These are phyloP conservation scores for Ptilonorhynchus violaceus DNA, from an alignment of 2,113 vertebrate species.

Conservation along the genomic window DNA sequence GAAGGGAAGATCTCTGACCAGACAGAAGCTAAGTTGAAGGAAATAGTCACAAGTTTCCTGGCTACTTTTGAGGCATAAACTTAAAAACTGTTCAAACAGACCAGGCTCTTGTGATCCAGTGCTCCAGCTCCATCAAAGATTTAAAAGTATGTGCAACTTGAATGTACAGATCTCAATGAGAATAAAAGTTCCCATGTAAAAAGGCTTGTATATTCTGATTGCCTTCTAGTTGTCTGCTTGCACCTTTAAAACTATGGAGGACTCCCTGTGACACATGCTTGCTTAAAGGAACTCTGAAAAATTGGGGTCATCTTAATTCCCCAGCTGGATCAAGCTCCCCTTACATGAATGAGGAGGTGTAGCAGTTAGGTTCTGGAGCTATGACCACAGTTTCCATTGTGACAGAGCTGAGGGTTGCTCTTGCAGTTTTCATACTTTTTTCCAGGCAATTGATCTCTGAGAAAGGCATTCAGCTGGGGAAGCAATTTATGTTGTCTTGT, in stretches of 20 bases:
- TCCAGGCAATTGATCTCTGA: background rate
- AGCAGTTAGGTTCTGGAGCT: background rate
- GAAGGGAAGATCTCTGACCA: conserved; percentile 92
- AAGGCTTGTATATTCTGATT: background rate
- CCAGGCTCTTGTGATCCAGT: conserved; percentile 47
- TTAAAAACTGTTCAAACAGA: background rate
- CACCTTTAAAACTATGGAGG: background rate
- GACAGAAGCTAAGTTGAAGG: conserved; percentile 90
- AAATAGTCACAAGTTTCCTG: conserved; percentile 89
- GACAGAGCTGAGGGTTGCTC: background rate
- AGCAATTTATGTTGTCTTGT: background rate
- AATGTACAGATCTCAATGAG: conserved; percentile 79
- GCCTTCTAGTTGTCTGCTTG: background rate
- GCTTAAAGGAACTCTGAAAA: background rate
- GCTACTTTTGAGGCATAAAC: conserved; percentile 88
- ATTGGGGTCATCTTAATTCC: background rate
- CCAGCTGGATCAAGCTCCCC: background rate
- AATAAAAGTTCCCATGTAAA: conserved; percentile 81
- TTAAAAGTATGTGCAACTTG: conserved; percentile 67
- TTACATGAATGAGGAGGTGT: background rate
- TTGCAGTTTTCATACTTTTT: background rate
- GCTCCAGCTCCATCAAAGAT: conserved; percentile 67
- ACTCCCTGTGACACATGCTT: background rate
- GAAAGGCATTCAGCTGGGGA: background rate
- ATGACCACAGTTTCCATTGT: background rate